phyloP scores from a whole-genome alignment of 2,113 vertebrate species.

The Siniperca knerii region DNA sequence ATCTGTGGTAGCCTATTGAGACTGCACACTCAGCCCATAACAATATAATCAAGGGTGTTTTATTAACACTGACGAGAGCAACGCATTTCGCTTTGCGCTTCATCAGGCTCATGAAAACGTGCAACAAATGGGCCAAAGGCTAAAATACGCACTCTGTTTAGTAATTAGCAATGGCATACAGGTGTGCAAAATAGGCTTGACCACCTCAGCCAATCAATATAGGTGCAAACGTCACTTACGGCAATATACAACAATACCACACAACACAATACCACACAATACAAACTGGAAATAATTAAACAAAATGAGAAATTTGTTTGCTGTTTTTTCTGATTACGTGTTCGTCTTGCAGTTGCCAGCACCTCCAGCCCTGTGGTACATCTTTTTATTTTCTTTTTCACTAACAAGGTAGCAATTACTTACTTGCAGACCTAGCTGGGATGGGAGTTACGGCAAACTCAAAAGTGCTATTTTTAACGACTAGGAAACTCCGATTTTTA shows the following conservation, averaged over 20 bases:
- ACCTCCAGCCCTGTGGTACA: neutral
- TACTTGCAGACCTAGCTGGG: neutral
- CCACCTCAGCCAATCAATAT: too few relatives aligned
- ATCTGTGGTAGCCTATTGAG: neutral
- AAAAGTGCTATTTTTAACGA: too few relatives aligned
- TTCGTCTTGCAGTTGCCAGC: neutral
- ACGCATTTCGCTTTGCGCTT: too few relatives aligned
- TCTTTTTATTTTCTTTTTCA: neutral
- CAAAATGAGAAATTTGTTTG: neutral
- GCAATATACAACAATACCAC: too few relatives aligned
- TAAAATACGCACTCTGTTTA: neutral
- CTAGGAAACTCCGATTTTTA: too few relatives aligned
- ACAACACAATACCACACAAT: neutral
- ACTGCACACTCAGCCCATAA: neutral
- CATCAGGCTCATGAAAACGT: too few relatives aligned
- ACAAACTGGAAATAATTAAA: neutral
- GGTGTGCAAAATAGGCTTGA: neutral
- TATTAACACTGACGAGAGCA: too few relatives aligned
- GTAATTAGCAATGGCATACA: neutral
- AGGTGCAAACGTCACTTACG: too few relatives aligned
- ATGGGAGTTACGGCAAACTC: neutral
- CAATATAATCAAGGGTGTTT: too few relatives aligned
- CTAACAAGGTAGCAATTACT: neutral
- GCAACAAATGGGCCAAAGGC: neutral
- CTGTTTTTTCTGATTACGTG: neutral